These are phyloP conservation scores for Notarius lentiginosus DNA, from an alignment of 2,113 vertebrate species.

Conservation along the genomic window DNA sequence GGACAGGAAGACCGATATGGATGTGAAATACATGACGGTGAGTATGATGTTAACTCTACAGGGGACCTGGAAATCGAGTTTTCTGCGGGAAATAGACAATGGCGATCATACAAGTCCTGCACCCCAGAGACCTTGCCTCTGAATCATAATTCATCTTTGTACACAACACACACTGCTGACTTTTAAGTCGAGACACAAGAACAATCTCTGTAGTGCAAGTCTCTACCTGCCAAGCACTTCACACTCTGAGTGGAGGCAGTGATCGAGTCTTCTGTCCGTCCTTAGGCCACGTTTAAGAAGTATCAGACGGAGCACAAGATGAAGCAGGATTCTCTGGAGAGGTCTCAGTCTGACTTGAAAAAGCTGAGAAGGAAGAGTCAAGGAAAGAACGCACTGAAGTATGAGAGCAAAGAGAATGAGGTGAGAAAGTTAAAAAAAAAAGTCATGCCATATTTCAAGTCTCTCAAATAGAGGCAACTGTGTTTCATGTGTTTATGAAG, in stretches of 20 bases:
- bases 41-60: constrained; percentile 64
- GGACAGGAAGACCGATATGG: constrained; percentile 94
- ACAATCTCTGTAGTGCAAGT: background rate
- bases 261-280: constrained; percentile 28
- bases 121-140: background rate
- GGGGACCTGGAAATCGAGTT: background rate
- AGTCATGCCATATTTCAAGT: background rate
- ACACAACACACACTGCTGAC: background rate
- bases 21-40: constrained; percentile 97
- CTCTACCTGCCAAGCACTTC: constrained; percentile 2
- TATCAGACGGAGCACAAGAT: constrained; percentile 91
- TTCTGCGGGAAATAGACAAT: background rate
- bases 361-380: constrained; percentile 96
- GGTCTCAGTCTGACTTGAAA: constrained; percentile 89
- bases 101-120: background rate
- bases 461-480: background rate
- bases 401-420: constrained; percentile 91
- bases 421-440: constrained; percentile 64
- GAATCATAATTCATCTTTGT: constrained; percentile 7
- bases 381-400: constrained; percentile 89
- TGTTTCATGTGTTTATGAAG: constrained; percentile 1
- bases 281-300: constrained; percentile 92
- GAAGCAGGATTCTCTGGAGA: constrained; percentile 91
- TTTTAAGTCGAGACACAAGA: background rate
- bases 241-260: constrained; percentile 6